Evolutionary conservation across 1,140 invertebrate species (phyloP).

Genomic region (Nasonia giraulti): DNA sequence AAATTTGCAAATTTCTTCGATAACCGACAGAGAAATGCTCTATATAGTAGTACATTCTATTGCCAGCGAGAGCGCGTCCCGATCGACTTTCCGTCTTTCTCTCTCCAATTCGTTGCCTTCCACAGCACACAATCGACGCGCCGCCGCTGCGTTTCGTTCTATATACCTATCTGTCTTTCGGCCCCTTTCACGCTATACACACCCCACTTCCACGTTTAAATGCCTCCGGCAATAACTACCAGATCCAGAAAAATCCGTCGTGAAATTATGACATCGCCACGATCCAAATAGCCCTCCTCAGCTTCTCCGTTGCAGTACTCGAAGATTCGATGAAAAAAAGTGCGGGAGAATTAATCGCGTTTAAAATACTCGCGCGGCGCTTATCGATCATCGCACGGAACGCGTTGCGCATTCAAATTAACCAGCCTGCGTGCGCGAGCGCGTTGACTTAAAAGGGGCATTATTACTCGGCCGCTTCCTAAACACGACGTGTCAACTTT

Average conservation of each 20-base stretch:
- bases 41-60: background rate
- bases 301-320: too few species aligned
- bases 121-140: background rate
- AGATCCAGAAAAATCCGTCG: background rate
- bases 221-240: too few species aligned
- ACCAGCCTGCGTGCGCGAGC: background rate
- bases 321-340: too few species aligned
- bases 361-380: too few species aligned
- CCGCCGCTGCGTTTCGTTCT: background rate
- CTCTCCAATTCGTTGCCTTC: background rate
- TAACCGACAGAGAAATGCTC: background rate
- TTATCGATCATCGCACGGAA: too few species aligned
- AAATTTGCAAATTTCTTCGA: background rate
- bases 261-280: too few species aligned
- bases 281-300: too few species aligned
- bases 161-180: too few species aligned
- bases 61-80: conserved; percentile 4
- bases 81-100: background rate
- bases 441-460: background rate
- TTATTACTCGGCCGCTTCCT: background rate
- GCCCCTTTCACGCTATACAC: too few species aligned
- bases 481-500: conserved; percentile 12
- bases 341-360: too few species aligned
- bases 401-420: background rate
- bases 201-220: too few species aligned